These are phyloP conservation scores for Trichonephila inaurata DNA, from an alignment of 1,140 invertebrate genomes.

Conservation along the genomic window DNA sequence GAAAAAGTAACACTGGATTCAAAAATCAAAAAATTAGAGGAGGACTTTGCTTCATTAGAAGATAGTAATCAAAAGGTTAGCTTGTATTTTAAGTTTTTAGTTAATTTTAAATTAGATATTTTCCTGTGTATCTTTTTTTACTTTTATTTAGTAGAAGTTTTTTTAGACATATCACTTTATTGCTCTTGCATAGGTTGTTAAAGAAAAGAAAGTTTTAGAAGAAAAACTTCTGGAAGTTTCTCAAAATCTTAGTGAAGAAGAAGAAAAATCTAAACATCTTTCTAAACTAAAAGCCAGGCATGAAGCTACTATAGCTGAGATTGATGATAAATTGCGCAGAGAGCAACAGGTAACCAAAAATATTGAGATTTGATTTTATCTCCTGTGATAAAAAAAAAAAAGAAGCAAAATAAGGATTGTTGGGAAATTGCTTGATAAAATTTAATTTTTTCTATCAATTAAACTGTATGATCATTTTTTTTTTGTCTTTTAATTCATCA, in stretches of 20 bases:
- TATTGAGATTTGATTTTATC: neutral
- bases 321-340: slow-evolving; percentile 94
- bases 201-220: slow-evolving; percentile 97
- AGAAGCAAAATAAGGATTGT: too few relatives aligned
- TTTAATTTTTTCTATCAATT: too few relatives aligned
- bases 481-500: neutral
- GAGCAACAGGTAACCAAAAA: slow-evolving; percentile 85
- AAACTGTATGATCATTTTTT: neutral
- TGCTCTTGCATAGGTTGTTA: slow-evolving; percentile 83
- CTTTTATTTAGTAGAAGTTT: neutral
- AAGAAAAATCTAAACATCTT: slow-evolving; percentile 98
- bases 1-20: slow-evolving; percentile 97
- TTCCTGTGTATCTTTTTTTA: neutral
- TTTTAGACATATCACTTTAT: neutral
- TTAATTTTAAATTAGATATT: neutral
- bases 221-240: slow-evolving; percentile 94
- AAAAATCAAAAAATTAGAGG: slow-evolving; percentile 97
- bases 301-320: slow-evolving; percentile 95
- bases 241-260: slow-evolving; percentile 96
- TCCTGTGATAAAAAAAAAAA: too few relatives aligned
- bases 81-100: neutral
- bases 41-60: slow-evolving; percentile 91
- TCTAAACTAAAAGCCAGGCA: slow-evolving; percentile 96
- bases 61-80: slow-evolving; percentile 82
- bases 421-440: too few relatives aligned